A percentile compares a stretch with the other conserved stretches of the same genome.
These are phyloP conservation scores for Himalopsyche tibetana DNA, from an alignment of 2,888 invertebrate genomes.

Conservation along the genomic window DNA sequence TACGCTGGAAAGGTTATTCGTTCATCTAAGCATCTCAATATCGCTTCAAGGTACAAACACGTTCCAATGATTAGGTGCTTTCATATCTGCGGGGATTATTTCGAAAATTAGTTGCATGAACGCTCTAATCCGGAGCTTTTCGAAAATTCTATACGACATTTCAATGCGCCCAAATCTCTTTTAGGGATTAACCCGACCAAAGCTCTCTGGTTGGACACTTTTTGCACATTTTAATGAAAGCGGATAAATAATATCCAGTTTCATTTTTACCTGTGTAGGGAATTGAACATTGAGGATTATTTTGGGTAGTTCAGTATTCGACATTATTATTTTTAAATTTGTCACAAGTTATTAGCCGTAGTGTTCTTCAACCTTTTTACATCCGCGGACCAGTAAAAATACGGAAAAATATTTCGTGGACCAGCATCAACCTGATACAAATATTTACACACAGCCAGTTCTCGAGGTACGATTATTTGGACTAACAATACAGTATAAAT, in stretches of 20 bases:
- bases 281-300: neutral
- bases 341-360: no score
- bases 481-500: no score
- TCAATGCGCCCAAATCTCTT: slow-evolving; percentile 58
- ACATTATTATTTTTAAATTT: neutral
- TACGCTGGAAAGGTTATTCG: neutral
- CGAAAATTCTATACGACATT: slow-evolving; percentile 58
- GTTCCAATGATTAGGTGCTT: neutral
- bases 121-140: slow-evolving; percentile 61
- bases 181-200: slow-evolving; percentile 15
- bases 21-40: neutral
- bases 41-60: neutral
- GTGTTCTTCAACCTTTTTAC: no score
- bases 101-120: slow-evolving; percentile 55
- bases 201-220: slow-evolving; percentile 13
- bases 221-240: slow-evolving; percentile 28
- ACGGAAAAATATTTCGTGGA: no score
- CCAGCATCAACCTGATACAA: no score
- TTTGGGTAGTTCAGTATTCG: neutral
- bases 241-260: neutral
- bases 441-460: no score
- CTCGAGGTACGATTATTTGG: no score
- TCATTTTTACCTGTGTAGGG: neutral
- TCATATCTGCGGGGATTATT: neutral
- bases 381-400: no score